phyloP scores from a whole-genome alignment of 1,140 invertebrate genomes.

The Chrysomallon squamiferum region DNA sequence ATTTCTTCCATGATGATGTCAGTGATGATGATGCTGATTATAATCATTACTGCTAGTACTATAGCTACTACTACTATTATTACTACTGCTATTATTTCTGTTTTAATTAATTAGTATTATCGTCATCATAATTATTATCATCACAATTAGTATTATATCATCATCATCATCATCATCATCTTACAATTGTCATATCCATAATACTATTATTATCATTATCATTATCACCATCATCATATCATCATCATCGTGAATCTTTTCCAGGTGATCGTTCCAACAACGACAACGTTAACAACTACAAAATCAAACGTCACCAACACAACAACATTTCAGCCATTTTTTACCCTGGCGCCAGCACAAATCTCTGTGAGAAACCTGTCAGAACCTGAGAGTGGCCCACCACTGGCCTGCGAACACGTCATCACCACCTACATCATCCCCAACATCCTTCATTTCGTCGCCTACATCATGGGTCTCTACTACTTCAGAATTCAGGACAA shows the following conservation, averaged over 20 bases:
- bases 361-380: not conserved
- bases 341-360: constrained; percentile 16
- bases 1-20: too few species aligned
- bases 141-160: too few species aligned
- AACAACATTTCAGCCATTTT: constrained; percentile 13
- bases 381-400: not conserved
- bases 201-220: not conserved
- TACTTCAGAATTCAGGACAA: constrained; percentile 83
- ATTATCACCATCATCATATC: too few species aligned
- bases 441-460: constrained; percentile 76
- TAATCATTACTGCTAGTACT: too few species aligned
- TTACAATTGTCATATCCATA: not conserved
- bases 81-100: too few species aligned
- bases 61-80: too few species aligned
- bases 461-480: constrained; percentile 79
- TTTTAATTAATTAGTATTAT: too few species aligned
- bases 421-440: constrained; percentile 81
- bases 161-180: not conserved
- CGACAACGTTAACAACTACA: constrained; percentile 20
- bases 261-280: constrained; percentile 13
- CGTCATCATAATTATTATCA: too few species aligned
- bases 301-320: constrained; percentile 9
- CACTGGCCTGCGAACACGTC: constrained; percentile 55
- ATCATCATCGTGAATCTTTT: too few species aligned
- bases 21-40: too few species aligned